phyloP scores from a whole-genome alignment of 2,797 vertebrate species.

The Lepilemur septentrionalis region DNA sequence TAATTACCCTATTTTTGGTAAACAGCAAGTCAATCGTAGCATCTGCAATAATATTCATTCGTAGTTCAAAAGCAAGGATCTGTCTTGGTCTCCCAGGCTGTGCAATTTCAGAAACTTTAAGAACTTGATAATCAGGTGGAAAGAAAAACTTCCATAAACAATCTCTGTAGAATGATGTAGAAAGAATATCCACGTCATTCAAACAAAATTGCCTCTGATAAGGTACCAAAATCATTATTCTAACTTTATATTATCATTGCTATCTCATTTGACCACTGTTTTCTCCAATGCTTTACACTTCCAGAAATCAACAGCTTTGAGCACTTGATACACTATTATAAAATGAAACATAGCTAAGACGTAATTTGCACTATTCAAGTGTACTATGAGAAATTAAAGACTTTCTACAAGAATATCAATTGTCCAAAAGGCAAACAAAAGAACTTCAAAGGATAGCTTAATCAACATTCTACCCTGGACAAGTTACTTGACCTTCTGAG shows the following conservation, averaged over 20 bases:
- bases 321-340: neutral
- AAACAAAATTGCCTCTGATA: conserved; percentile 8
- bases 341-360: neutral
- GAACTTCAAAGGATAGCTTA: neutral
- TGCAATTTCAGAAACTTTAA: conserved; percentile 94
- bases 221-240: neutral
- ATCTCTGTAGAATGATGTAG: conserved; percentile 86
- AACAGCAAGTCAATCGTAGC: conserved; percentile 99
- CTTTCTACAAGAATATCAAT: neutral
- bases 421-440: neutral
- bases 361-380: neutral
- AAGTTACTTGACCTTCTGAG: neutral
- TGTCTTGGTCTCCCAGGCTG: conserved; percentile 94
- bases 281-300: neutral
- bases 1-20: conserved; percentile 97
- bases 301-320: neutral
- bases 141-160: conserved; percentile 99
- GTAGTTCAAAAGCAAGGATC: conserved; percentile 97
- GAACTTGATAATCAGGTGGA: conserved; percentile 96
- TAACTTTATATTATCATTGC: neutral
- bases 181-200: neutral
- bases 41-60: conserved; percentile 99
- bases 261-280: neutral
- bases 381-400: neutral
- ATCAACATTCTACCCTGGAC: neutral